Conservation (phyloP, 2,888 invertebrate species). For the Acrobasis suavella region DNA sequence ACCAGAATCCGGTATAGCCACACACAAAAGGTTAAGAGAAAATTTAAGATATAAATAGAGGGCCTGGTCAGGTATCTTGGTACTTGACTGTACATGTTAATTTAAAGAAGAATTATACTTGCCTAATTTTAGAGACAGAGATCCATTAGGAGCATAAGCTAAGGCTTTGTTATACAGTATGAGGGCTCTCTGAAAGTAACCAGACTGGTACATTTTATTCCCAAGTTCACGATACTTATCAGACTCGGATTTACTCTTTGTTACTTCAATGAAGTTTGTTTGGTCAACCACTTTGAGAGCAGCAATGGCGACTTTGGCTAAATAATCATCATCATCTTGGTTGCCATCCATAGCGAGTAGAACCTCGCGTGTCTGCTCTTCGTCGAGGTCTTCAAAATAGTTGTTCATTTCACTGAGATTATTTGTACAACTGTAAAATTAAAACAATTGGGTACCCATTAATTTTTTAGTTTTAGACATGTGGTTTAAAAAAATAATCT, state of each 20-base stretch:
- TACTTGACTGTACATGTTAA: too few species aligned
- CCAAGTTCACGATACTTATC: slow-evolving; percentile 18
- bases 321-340: background rate
- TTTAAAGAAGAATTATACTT: too few species aligned
- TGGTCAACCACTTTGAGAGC: background rate
- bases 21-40: too few species aligned
- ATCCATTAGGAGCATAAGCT: slow-evolving; percentile 31
- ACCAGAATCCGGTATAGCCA: too few species aligned
- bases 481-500: too few species aligned
- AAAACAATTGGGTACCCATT: too few species aligned
- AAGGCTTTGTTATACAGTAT: slow-evolving; percentile 33
- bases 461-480: too few species aligned
- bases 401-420: too few species aligned
- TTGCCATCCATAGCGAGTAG: background rate
- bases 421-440: too few species aligned
- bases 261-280: background rate
- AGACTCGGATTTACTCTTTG: background rate
- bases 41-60: too few species aligned
- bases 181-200: slow-evolving; percentile 26
- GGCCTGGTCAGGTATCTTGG: too few species aligned
- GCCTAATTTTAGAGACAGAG: slow-evolving; percentile 29
- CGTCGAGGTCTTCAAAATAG: background rate
- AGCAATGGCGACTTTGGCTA: background rate
- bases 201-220: slow-evolving; percentile 23
- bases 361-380: background rate